A percentile compares a stretch with the other conserved stretches of the same genome.
Evolutionary conservation across 2,113 vertebrate species (phyloP).

Genomic region (Hydropotes inermis): DNA sequence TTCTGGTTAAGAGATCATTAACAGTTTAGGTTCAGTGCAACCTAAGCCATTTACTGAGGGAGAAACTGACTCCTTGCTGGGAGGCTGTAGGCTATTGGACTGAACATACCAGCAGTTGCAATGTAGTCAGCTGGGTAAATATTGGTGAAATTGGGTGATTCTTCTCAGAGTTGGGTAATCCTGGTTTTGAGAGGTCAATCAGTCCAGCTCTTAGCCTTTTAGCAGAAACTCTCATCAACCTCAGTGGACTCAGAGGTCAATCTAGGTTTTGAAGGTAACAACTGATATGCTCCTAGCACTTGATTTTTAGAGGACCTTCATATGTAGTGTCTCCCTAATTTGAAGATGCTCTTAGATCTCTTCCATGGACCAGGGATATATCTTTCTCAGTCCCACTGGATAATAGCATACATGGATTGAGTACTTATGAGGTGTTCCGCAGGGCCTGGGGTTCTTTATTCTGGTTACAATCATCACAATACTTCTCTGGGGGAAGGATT

Average conservation of each 20-base stretch:
- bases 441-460: background rate
- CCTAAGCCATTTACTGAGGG: background rate
- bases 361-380: background rate
- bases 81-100: background rate
- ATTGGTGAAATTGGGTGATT: background rate
- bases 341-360: background rate
- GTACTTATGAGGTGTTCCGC: too few relatives aligned
- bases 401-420: background rate
- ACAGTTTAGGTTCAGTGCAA: background rate
- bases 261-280: background rate
- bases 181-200: background rate
- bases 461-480: too few relatives aligned
- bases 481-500: background rate
- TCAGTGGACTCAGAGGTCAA: background rate
- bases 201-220: background rate
- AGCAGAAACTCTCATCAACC: background rate
- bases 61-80: background rate
- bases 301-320: background rate
- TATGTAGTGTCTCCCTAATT: too few relatives aligned
- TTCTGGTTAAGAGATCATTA: background rate
- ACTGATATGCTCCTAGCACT: background rate
- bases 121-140: background rate
- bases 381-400: background rate
- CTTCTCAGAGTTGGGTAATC: background rate
- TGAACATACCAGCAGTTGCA: background rate